A percentile compares a stretch with the other conserved stretches of the same genome.
Evolutionary conservation across 30 jellyfish, hydroid and myxozoan species (phyloP).

Genomic region (Turritopsis dohrnii): DNA sequence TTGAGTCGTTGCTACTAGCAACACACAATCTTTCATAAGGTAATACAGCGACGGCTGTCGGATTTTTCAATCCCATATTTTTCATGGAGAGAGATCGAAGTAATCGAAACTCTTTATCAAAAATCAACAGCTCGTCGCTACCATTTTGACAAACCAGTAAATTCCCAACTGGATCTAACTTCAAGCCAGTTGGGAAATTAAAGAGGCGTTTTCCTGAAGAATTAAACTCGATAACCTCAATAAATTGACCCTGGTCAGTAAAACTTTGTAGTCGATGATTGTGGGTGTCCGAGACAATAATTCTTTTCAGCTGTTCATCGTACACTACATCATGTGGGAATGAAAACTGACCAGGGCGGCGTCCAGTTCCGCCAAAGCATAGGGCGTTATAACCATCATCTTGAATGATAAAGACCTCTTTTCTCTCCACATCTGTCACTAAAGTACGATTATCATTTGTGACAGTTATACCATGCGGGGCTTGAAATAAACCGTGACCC

Average conservation of each 20-base stretch:
- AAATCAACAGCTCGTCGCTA: slow-evolving; percentile 9
- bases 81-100: not conserved
- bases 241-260: slow-evolving; percentile 20
- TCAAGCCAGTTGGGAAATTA: slow-evolving; percentile 26
- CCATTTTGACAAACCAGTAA: slow-evolving; percentile 34
- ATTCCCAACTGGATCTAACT: slow-evolving; percentile 14
- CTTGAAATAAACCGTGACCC: slow-evolving; percentile 39
- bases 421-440: slow-evolving; percentile 36
- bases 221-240: slow-evolving; percentile 28
- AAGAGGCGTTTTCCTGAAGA: slow-evolving; percentile 16
- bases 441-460: slow-evolving; percentile 18
- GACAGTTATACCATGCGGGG: slow-evolving; percentile 35
- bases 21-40: slow-evolving; percentile 29
- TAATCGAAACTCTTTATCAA: slow-evolving; percentile 6
- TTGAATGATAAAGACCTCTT: slow-evolving; percentile 30
- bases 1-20: slow-evolving; percentile 16
- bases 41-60: slow-evolving; percentile 23
- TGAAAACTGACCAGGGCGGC: slow-evolving; percentile 28
- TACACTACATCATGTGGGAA: slow-evolving; percentile 33
- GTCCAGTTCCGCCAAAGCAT: slow-evolving; percentile 36
- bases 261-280: slow-evolving; percentile 26
- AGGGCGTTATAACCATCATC: slow-evolving; percentile 31
- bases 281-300: slow-evolving; percentile 31
- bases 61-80: slow-evolving; percentile 19
- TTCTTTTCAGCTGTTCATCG: slow-evolving; percentile 19